These are phyloP conservation scores for Mesoligia furuncula DNA, from an alignment of 2,888 invertebrate species.

Conservation along the genomic window DNA sequence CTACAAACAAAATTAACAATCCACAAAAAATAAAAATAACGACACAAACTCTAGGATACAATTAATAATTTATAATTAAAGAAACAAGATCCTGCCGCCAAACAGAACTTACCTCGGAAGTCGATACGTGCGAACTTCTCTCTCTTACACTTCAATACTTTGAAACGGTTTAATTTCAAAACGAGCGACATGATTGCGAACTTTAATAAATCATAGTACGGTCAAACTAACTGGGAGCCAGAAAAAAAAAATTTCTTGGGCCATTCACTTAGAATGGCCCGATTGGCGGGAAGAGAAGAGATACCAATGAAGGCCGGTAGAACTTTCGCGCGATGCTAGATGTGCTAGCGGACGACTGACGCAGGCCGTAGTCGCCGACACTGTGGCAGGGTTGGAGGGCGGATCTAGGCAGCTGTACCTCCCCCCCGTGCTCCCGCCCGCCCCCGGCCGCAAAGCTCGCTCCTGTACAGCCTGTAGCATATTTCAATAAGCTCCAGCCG, in stretches of 20 bases:
- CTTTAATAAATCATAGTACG: constrained; percentile 13
- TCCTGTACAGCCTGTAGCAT: constrained; percentile 60
- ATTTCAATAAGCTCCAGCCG: constrained; percentile 52
- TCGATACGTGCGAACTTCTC: constrained; percentile 93
- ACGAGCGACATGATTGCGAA: constrained; percentile 91
- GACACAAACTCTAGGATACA: neutral
- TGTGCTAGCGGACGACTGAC: constrained; percentile 32
- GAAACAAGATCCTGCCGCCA: neutral
- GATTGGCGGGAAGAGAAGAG: constrained; percentile 35
- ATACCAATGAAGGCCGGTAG: constrained; percentile 28
- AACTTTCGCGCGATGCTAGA: constrained; percentile 66
- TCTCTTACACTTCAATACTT: constrained; percentile 92
- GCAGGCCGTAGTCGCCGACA: constrained; percentile 61
- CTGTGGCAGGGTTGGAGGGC: constrained; percentile 71
- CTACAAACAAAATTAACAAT: neutral
- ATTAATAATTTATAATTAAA: neutral
- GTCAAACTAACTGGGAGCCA: neutral
- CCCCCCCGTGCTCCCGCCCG: constrained; percentile 82
- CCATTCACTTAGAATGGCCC: constrained; percentile 36
- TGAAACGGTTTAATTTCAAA: constrained; percentile 92
- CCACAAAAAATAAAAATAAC: neutral
- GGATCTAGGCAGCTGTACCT: constrained; percentile 63
- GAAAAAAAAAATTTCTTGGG: constrained; percentile 12
- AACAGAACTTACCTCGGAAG: constrained; percentile 93
- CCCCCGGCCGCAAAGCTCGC: constrained; percentile 38